These are phyloP conservation scores for Philhelius pedissequus DNA, from an alignment of 2,888 invertebrate species.

Conservation along the genomic window DNA sequence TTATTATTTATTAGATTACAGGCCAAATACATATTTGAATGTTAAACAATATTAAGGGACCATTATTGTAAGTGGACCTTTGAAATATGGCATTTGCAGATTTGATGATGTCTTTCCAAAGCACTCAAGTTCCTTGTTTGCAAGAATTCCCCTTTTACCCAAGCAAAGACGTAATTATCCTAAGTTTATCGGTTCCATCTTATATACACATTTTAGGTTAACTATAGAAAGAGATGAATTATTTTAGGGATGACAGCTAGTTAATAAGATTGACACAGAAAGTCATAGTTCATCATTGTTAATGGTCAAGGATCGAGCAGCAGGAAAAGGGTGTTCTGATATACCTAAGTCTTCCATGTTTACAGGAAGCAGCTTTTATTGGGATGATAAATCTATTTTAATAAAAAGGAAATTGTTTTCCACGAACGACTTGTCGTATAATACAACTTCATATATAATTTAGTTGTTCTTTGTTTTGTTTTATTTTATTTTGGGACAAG, in stretches of 20 bases:
- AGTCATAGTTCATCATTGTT: constrained; percentile 14
- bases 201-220: background rate
- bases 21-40: background rate
- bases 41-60: background rate
- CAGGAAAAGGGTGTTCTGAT: background rate
- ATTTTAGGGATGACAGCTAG: constrained; percentile 33
- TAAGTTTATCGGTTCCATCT: background rate
- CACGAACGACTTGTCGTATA: background rate
- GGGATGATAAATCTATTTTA: constrained; percentile 7
- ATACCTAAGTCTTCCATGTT: background rate
- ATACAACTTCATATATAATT: background rate
- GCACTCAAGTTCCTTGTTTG: background rate
- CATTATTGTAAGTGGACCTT: background rate
- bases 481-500: background rate
- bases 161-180: background rate
- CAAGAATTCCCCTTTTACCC: background rate
- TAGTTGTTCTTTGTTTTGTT: background rate
- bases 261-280: constrained; percentile 18
- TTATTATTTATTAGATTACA: background rate
- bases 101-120: background rate
- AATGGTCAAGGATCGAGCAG: background rate
- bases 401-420: background rate
- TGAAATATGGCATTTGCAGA: background rate
- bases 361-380: background rate
- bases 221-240: background rate